Evolutionary conservation across 2,888 invertebrate species (phyloP).

Genomic region (Chrysolina haemoptera): DNA sequence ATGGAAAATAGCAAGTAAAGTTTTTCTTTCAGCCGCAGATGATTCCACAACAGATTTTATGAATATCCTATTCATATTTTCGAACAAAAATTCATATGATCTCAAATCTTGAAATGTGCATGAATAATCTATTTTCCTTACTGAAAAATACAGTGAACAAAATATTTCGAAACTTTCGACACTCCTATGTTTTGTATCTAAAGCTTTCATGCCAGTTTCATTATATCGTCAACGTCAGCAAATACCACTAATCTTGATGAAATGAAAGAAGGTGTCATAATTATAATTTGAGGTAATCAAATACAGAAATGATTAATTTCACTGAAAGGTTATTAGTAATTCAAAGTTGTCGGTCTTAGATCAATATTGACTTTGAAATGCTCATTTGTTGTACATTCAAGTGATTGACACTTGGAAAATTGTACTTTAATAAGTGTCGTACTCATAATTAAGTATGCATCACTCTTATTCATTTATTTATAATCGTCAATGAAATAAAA

Average conservation of each 20-base stretch:
- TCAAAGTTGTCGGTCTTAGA: not conserved
- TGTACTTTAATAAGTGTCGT: not conserved
- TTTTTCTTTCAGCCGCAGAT: too few relatives aligned
- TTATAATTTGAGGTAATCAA: not conserved
- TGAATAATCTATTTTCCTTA: too few relatives aligned
- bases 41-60: too few relatives aligned
- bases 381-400: not conserved
- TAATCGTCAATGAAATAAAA: too few relatives aligned
- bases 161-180: too few relatives aligned
- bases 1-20: too few relatives aligned
- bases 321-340: not conserved
- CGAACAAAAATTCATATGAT: too few relatives aligned
- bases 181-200: too few relatives aligned
- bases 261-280: not conserved
- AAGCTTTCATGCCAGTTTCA: not conserved
- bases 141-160: too few relatives aligned
- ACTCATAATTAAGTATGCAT: not conserved
- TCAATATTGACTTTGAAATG: not conserved
- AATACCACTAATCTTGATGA: not conserved
- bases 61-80: too few relatives aligned
- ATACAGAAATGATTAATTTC: not conserved
- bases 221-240: not conserved
- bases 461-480: too few relatives aligned
- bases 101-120: too few relatives aligned
- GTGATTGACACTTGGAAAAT: not conserved